A percentile compares a stretch with the other conserved stretches of the same genome.
phyloP scores from a whole-genome alignment of 2,113 vertebrate genomes.

The Scortum barcoo region DNA sequence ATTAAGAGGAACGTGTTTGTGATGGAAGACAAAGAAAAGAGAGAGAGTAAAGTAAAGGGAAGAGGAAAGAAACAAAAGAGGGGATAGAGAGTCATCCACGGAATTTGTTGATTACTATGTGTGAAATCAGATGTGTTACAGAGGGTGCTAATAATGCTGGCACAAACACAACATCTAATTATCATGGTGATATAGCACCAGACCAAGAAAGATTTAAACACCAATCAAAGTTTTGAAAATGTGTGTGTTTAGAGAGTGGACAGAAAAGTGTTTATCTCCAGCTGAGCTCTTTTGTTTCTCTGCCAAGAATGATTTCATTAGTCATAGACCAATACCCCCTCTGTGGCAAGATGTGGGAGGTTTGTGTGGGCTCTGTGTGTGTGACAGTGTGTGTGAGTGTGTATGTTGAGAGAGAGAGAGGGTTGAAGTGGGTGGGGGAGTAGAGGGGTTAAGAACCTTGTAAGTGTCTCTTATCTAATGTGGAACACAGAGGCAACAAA shows the following conservation, averaged over 20 bases:
- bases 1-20: constrained; percentile 1
- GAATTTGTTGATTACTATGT: not conserved
- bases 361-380: constrained; percentile 12
- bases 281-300: constrained; percentile 39
- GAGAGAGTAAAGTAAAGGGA: not conserved
- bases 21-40: not conserved
- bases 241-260: not conserved
- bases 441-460: constrained; percentile 42
- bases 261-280: constrained; percentile 4
- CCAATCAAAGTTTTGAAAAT: constrained; percentile 4
- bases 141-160: not conserved
- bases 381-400: constrained; percentile 1
- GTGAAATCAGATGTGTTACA: constrained; percentile 8
- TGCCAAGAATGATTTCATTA: constrained; percentile 56
- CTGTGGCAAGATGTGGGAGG: constrained; percentile 47
- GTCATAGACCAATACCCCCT: constrained; percentile 37
- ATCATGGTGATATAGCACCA: not conserved
- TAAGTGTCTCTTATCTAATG: constrained; percentile 44
- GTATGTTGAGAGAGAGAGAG: not conserved
- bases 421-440: constrained; percentile 35
- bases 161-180: not conserved
- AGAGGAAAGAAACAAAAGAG: not conserved
- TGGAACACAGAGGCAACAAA: constrained; percentile 55
- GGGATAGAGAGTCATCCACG: not conserved
- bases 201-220: constrained; percentile 10